These are phyloP conservation scores for Dryocosmus kuriphilus DNA, from an alignment of 2,888 invertebrate species.

Conservation along the genomic window DNA sequence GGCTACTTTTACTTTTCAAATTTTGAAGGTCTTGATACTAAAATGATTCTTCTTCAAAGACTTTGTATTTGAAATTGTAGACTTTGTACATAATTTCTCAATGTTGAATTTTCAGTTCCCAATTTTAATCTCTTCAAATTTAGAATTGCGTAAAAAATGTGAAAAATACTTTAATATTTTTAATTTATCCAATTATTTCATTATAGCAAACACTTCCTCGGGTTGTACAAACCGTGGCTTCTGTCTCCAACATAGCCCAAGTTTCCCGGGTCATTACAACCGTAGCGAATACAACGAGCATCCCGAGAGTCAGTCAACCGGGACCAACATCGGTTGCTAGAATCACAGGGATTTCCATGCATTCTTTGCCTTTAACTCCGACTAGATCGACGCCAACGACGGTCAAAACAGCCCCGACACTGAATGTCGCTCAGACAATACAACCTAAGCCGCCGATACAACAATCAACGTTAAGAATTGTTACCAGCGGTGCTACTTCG, in stretches of 20 bases:
- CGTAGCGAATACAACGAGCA: slow-evolving; percentile 69
- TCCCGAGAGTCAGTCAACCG: slow-evolving; percentile 68
- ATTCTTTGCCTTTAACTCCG: slow-evolving; percentile 70
- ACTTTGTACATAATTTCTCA: too few relatives aligned
- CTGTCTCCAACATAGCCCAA: slow-evolving; percentile 69
- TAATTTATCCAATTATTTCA: too few relatives aligned
- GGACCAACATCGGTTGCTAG: slow-evolving; percentile 71
- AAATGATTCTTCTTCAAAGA: too few relatives aligned
- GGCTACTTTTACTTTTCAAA: too few relatives aligned
- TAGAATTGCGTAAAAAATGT: too few relatives aligned
- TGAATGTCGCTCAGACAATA: slow-evolving; percentile 68
- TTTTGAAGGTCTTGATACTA: too few relatives aligned
- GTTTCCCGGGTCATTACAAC: slow-evolving; percentile 73
- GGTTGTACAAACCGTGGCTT: slow-evolving; percentile 74
- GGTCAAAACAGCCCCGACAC: slow-evolving; percentile 62
- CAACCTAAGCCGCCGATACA: slow-evolving; percentile 68
- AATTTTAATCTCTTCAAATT: too few relatives aligned
- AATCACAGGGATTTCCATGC: slow-evolving; percentile 74
- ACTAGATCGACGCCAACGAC: slow-evolving; percentile 69
- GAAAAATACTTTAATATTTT: too few relatives aligned
- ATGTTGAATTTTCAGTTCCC: too few relatives aligned
- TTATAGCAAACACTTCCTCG: slow-evolving; percentile 64
- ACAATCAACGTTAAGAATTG: slow-evolving; percentile 51
- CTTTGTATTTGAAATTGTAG: too few relatives aligned
- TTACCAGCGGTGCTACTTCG: slow-evolving; percentile 56